Evolutionary conservation across 92 coral and sea anemone genomes (phyloP).

Genomic region (Blastomussa wellsi): DNA sequence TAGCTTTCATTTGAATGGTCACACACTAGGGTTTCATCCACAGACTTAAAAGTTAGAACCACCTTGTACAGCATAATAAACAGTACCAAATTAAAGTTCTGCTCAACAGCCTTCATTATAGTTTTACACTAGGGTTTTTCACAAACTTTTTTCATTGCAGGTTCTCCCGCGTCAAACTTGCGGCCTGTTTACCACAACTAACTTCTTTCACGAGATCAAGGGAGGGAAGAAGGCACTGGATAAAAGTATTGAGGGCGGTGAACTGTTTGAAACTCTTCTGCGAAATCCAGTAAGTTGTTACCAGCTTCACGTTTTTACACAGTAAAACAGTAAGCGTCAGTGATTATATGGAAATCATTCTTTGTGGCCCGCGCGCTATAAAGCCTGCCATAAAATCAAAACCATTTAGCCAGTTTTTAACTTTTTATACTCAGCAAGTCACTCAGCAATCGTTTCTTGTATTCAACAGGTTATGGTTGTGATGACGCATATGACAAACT

Average conservation of each 20-base stretch:
- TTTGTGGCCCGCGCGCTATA: too few species aligned
- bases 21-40: background rate
- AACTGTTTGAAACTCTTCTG: slow-evolving; percentile 84
- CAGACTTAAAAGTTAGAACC: background rate
- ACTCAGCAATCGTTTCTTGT: background rate
- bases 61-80: background rate
- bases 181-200: slow-evolving; percentile 91
- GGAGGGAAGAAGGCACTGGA: slow-evolving; percentile 89
- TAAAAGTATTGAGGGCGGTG: slow-evolving; percentile 91
- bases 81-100: background rate
- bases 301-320: background rate
- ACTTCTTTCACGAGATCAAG: slow-evolving; percentile 83
- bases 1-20: background rate
- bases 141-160: slow-evolving; percentile 28
- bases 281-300: slow-evolving; percentile 77
- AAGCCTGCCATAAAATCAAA: too few species aligned
- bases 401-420: too few species aligned
- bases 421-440: too few species aligned
- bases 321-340: background rate
- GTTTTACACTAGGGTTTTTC: background rate
- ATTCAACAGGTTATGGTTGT: slow-evolving; percentile 70
- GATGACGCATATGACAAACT: slow-evolving; percentile 98
- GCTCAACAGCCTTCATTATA: background rate
- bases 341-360: background rate
- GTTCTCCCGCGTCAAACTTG: slow-evolving; percentile 97